Evolutionary conservation across 2,888 invertebrate genomes (phyloP), one percentile per base, ranked within the genome.

Genomic region (Drosophila borborema): DNA sequence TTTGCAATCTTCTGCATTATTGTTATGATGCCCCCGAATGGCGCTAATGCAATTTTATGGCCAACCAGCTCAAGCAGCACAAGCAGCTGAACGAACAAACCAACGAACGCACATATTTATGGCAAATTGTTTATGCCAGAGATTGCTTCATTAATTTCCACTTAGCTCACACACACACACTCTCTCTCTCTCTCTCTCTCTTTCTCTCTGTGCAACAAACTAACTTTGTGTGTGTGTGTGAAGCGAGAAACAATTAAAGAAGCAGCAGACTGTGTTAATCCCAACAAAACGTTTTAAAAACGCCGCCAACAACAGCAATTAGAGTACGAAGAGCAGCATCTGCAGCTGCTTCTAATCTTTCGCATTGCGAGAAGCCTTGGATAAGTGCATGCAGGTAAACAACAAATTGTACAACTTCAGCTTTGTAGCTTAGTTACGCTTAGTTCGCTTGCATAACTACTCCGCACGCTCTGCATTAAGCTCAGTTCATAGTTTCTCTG

Each of bases 1-100:
- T 54, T 79, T 46, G 62, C 75, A 67, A 72, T 89, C 90, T 82
- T 70, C 56, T 62, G 82, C 79, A 81, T 74, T 89, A 81, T 70
- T 69, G 72, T 81, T 89, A 73, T 82, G 76, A 58, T 64, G 58
- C 65, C 70, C 71, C 72, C 67, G 81, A 81, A 67, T 41, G 54
- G 64, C 64, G 71, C 76, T 79, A 85, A 82, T 90, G 80, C 86
- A 54, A 68, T 74, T 71, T 82, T 85, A 88, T 79, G 76, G 63
- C 66, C 59, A 51, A 64, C 61, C 64, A 68, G 63, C 54, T 23
- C 38, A 18, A 51, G 49, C 49, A 51, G 49, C 54, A 28, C 53
- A 34, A 31, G 45, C 51, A 62, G 51, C 41, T 36, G 41, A 36
- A 59, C 28, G 36, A 28, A 28, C 28, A 6, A 6, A 28, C 23